Evolutionary conservation across 2,797 vertebrate species (phyloP).

Genomic region (Manis crassicaudata): DNA sequence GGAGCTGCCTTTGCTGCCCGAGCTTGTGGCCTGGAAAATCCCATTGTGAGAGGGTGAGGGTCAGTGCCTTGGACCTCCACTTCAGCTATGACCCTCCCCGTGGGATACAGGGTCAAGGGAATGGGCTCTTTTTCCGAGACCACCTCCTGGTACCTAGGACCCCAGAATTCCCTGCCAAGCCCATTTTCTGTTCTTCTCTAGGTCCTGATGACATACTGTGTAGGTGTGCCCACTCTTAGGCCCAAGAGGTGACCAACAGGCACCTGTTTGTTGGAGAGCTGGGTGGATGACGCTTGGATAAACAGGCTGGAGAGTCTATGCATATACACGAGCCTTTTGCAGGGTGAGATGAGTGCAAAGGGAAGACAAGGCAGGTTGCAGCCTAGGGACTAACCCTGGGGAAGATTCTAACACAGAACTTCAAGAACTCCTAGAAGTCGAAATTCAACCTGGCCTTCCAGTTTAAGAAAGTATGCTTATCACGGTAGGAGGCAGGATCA

Average conservation of each 20-base stretch:
- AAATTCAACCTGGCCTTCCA: not conserved
- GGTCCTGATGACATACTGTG: not conserved
- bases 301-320: not conserved
- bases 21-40: not conserved
- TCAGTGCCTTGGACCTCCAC: not conserved
- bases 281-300: not conserved
- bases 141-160: not conserved
- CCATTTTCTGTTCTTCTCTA: not conserved
- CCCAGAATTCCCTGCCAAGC: not conserved
- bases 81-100: not conserved
- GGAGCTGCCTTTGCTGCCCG: not conserved
- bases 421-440: not conserved
- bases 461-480: not conserved
- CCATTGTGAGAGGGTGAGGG: not conserved
- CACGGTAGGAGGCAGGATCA: not conserved
- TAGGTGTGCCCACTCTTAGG: not conserved
- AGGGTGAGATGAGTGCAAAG: not conserved
- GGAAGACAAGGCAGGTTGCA: not conserved
- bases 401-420: not conserved
- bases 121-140: not conserved
- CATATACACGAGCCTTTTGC: not conserved
- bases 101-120: not conserved
- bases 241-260: not conserved
- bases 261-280: not conserved
- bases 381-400: not conserved